Evolutionary conservation across 2,797 vertebrate species (phyloP).

Genomic region (Graptemys geographica): DNA sequence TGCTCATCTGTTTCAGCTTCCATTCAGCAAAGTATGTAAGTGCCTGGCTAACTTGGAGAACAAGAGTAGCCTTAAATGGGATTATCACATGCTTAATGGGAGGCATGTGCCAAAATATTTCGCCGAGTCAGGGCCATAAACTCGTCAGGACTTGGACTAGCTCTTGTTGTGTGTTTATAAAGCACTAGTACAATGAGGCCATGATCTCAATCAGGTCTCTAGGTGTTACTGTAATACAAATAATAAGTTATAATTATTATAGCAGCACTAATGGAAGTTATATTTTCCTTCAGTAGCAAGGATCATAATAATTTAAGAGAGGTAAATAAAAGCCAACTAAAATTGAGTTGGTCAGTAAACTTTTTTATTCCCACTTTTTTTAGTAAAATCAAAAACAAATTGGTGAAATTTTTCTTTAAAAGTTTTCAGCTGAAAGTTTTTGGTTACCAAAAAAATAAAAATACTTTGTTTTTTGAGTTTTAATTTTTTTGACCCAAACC

Average conservation of each 20-base stretch:
- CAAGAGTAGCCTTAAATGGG: background rate
- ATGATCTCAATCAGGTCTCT: background rate
- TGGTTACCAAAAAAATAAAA: background rate
- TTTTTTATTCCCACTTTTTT: constrained; percentile 23
- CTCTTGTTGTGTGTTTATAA: constrained; percentile 26
- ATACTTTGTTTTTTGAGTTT: background rate
- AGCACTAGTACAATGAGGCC: background rate
- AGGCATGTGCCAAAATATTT: background rate
- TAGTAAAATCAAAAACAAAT: constrained; percentile 1
- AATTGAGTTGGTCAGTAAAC: constrained; percentile 46
- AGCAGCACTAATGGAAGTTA: constrained; percentile 64
- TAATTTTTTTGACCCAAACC: too few relatives aligned
- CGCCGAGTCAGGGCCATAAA: background rate
- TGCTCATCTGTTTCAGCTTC: background rate
- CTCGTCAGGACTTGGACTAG: background rate
- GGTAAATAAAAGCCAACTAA: constrained; percentile 61
- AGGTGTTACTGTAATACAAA: constrained; percentile 45
- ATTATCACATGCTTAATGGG: background rate
- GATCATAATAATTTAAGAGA: constrained; percentile 69
- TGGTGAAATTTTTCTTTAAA: background rate
- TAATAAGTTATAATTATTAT: constrained; percentile 60
- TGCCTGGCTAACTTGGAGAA: background rate
- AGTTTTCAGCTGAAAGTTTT: background rate
- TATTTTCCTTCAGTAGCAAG: constrained; percentile 59
- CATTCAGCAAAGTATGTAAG: accelerated